phyloP scores from a whole-genome alignment of 2,113 vertebrate genomes.

The Entomyzon cyanotis region DNA sequence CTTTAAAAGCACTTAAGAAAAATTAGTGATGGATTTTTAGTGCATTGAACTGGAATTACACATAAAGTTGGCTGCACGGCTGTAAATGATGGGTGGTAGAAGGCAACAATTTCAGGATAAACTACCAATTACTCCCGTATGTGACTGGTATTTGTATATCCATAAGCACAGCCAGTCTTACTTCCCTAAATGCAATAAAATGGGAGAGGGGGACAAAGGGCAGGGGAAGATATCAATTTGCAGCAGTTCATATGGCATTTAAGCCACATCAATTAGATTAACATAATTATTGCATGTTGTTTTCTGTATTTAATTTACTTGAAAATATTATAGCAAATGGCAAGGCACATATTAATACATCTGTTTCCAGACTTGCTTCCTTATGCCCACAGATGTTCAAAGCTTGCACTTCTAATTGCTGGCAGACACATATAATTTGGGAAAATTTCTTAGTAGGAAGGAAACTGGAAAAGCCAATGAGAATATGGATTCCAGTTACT shows the following conservation, averaged over 20 bases:
- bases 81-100: neutral
- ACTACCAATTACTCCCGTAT: neutral
- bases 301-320: neutral
- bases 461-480: neutral
- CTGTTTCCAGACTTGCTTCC: neutral
- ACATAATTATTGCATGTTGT: neutral
- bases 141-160: neutral
- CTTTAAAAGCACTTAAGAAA: slow-evolving; percentile 23
- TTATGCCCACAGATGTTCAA: neutral
- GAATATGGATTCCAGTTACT: neutral
- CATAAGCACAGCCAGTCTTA: neutral
- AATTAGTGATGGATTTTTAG: slow-evolving; percentile 2
- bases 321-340: neutral
- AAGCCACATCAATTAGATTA: neutral
- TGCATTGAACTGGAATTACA: neutral
- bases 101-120: neutral
- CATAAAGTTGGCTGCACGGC: neutral
- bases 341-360: neutral
- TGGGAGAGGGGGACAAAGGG: neutral
- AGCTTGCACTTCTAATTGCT: neutral
- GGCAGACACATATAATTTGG: neutral
- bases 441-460: neutral
- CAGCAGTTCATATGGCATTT: neutral
- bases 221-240: neutral
- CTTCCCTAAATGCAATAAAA: neutral